A percentile compares a stretch with the other conserved stretches of the same genome.
Conservation (phyloP, 1,140 invertebrate genomes). For the Nasonia giraulti region DNA sequence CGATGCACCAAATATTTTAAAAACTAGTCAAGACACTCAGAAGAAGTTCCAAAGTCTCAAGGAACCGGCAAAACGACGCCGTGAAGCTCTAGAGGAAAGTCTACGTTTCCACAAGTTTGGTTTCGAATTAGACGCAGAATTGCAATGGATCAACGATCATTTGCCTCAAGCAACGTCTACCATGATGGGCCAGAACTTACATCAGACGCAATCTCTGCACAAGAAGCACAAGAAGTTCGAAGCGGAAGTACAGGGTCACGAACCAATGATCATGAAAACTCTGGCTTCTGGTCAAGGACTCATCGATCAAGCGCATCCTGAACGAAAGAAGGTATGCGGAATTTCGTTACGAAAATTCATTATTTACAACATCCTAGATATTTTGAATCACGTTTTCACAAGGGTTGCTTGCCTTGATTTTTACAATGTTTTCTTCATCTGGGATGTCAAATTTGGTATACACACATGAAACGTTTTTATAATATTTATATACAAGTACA, state of each 20-base stretch:
- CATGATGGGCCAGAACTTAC: conserved; percentile 85
- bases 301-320: conserved; percentile 84
- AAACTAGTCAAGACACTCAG: conserved; percentile 85
- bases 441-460: background rate
- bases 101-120: conserved; percentile 93
- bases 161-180: conserved; percentile 86
- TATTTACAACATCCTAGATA: background rate
- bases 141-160: conserved; percentile 97
- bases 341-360: background rate
- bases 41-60: conserved; percentile 80
- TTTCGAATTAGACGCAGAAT: conserved; percentile 93
- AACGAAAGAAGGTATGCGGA: conserved; percentile 79
- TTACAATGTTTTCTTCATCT: conserved; percentile 6
- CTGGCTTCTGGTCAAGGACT: conserved; percentile 83
- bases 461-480: background rate
- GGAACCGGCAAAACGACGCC: conserved; percentile 79
- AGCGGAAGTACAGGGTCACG: conserved; percentile 88
- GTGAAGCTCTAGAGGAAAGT: conserved; percentile 90
- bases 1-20: conserved; percentile 89
- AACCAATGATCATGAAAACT: conserved; percentile 87
- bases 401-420: background rate
- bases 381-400: background rate
- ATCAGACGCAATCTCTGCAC: conserved; percentile 92
- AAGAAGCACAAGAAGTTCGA: conserved; percentile 96
- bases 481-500: conserved; percentile 22